Evolutionary conservation across 2,888 invertebrate species (phyloP), one percentile per base, ranked within the genome.

Genomic region (Caenorhabditis angaria): DNA sequence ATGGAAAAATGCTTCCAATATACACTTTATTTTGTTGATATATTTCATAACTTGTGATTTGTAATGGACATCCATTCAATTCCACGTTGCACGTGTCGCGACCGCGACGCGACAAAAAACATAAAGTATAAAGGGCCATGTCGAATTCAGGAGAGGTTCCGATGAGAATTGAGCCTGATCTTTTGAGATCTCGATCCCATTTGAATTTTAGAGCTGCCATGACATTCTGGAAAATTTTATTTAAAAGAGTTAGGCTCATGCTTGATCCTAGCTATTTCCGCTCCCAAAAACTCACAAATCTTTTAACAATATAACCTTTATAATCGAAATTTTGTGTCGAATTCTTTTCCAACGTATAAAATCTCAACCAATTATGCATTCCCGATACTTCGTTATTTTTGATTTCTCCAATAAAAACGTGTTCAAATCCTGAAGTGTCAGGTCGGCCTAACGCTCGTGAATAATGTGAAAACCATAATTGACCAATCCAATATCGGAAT

Each of bases 401-500:
- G 1, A 93, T 90, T 90, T 96, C 95, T 0, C 94, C 93, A 2
- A 95, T 91, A 88, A 95, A 94, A 25, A 94, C 92, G 86, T 96
- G 95, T 88, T 96, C 95, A 87, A 95, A 95, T 1, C 94, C 95
- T 48, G 93, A 93, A 82, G 95, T 94, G 70, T 94, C 93, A 25
- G 93, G 91, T 86, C 91, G 91, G 29, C 87, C 83, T 4, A 82
- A 91, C 91, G 32, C 93, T 73, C 94, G 90, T 0, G 94, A 92
- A 88, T 94, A 96, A 80, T 93, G 90, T 35, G 92, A 92, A 79
- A 90, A 90, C 90, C 90, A 90, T 8, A 90, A 86, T 67, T 82
- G 82, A 14, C 78, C 80, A 22, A 82, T 61, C 82, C 82, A 82
- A 32, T 29, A 79, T 12, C 82, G 78, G 65, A 72, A 82, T 2